Evolutionary conservation across 2,797 vertebrate species (phyloP), one percentile per base, ranked within the genome.

Genomic region (Sparidentex hasta): DNA sequence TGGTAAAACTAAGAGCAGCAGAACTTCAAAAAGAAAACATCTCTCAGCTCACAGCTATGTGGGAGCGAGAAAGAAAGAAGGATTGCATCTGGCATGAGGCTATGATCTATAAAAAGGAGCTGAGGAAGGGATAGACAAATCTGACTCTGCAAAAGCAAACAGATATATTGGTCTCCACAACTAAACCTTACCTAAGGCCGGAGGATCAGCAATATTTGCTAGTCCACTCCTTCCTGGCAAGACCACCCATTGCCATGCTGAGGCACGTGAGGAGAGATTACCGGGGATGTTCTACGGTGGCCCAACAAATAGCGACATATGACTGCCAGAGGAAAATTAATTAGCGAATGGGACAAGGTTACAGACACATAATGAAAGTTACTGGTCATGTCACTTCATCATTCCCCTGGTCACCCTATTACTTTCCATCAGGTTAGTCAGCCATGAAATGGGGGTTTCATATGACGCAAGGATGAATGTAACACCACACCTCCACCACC

Each of bases 321-420:
- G 89, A 92, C 89, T 85, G 88, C 83, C 82, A 52, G 65, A 74
- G 65, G 81, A 88, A 93, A 95, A 94, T 94, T 93, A 95, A 95
- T 95, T 95, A 95, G 85, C n/a, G 65, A 74, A 84, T 70, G 80
- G 82, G 87, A 93, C 93, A 92, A 94, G 94, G 94, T 93, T 95
- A 91, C 84, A 87, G 91, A 92, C 88, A 92, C 92, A 85, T 95
- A 94, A 95, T 95, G 91, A 93, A 95, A 93, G 88, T 95, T 93
- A 95, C 94, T 94, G 94, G 87, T 85, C 91, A 90, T 96, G 95
- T 94, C 93, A 93, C 92, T 94, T 94, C 87, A 88, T 94, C 91
- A 91, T 92, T 88, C 84, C 90, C 89, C 86, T 69, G 61, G 74
- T 78, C 86, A 84, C 84, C 84, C 86, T 90, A 94, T 95, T 94